These are phyloP conservation scores for Adoxophyes honmai DNA, from an alignment of 1,140 invertebrate species.

Conservation along the genomic window DNA sequence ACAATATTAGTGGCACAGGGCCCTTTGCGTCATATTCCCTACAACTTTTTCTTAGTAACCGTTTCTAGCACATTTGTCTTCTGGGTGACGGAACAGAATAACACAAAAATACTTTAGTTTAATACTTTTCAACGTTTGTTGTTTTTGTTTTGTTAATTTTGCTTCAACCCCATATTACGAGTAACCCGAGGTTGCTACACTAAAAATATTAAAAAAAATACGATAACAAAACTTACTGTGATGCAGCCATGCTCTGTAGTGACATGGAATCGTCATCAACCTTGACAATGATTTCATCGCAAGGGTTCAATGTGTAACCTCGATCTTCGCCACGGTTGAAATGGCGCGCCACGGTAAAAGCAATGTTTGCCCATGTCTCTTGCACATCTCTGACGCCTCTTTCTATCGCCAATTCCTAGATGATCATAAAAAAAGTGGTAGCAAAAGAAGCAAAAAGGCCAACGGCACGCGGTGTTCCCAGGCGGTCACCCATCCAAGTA, in stretches of 20 bases:
- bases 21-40: no score
- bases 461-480: slow-evolving; percentile 6
- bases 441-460: background rate
- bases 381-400: slow-evolving; percentile 88
- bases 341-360: slow-evolving; percentile 84
- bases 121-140: no score
- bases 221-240: slow-evolving; percentile 76
- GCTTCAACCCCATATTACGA: no score
- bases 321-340: slow-evolving; percentile 80
- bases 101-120: no score
- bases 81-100: no score
- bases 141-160: no score
- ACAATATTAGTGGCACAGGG: no score
- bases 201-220: no score
- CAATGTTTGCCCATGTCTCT: slow-evolving; percentile 84
- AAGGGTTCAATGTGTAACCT: slow-evolving; percentile 86
- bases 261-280: slow-evolving; percentile 94
- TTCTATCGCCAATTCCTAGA: slow-evolving; percentile 89
- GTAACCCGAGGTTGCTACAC: no score
- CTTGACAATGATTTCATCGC: slow-evolving; percentile 88
- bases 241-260: slow-evolving; percentile 93
- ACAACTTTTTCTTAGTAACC: no score
- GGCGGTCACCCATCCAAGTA: slow-evolving; percentile 7
- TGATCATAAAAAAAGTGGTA: background rate
- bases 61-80: no score